Evolutionary conservation across 1,140 invertebrate species (phyloP), one percentile per base, ranked within the genome.

Genomic region (Procambarus virginalis): DNA sequence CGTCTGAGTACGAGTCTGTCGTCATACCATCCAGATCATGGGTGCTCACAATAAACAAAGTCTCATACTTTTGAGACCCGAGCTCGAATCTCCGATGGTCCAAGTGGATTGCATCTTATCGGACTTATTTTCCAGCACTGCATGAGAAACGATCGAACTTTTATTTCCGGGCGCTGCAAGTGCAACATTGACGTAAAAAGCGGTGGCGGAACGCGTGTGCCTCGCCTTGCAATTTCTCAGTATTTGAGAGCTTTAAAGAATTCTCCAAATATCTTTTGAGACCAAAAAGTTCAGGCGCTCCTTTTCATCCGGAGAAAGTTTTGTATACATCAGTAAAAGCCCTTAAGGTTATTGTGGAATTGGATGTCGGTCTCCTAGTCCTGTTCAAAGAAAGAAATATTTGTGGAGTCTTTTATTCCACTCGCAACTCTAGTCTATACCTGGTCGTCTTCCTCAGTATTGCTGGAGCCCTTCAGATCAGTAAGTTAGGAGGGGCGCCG

Each of bases 261-360:
- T 34, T 73, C 68, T 73, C 68, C 68, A 73, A 73, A 73, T 73
- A 73, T 73, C 68, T 73, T 73, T 73, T 22, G 68, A 34, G 68
- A 73, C 68, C 68, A 34, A 34, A 73, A 73, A 73, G n/a, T 73
- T 34, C 22, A 34, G 68, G 20, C 68, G 5, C 68, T 73, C 68
- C 68, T 73, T 73, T 73, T 34, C 22, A 73, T 73, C 68, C 68
- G 68, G 68, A 34, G n/a, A 73, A 73, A 73, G 68, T 73, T 73
- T 73, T 73, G 68, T 73, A 73, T 73, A 73, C 68, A 73, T 73
- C 68, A 73, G 68, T 73, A 73, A 73, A 73, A 73, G 68, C 68
- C 68, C n/a, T 73, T 34, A 73, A 73, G 68, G 68, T 73, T 73
- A 73, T 73, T 73, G 68, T 73, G 68, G 68, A 22, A 34, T 34